These are phyloP conservation scores for Champsocephalus esox DNA, from an alignment of 2,797 vertebrate genomes.

Conservation along the genomic window DNA sequence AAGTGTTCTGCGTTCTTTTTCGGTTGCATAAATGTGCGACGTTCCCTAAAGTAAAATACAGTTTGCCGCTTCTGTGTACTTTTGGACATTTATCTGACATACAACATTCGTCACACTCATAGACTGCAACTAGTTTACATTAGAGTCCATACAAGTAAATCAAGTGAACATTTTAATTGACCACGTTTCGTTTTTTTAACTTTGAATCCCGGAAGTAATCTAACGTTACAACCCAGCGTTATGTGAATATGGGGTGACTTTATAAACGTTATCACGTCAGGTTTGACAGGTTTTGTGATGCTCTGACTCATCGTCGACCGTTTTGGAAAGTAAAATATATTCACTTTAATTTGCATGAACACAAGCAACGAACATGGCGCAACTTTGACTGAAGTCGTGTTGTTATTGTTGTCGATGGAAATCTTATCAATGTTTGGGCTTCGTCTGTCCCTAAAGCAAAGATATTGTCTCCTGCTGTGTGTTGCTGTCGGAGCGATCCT, in stretches of 20 bases:
- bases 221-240: too few species aligned
- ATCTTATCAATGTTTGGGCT: background rate
- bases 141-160: rapidly evolving
- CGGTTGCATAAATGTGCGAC: background rate
- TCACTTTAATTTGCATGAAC: background rate
- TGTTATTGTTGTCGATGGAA: slow-evolving; percentile 29
- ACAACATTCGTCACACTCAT: too few species aligned
- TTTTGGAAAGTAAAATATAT: background rate
- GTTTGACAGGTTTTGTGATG: background rate
- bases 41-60: slow-evolving; percentile 5
- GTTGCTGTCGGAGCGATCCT: slow-evolving; percentile 32
- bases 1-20: background rate
- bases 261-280: background rate
- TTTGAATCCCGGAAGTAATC: background rate
- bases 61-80: background rate
- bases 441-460: slow-evolving; percentile 56
- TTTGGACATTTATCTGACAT: background rate
- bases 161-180: background rate
- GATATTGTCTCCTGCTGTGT: slow-evolving; percentile 55
- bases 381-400: background rate
- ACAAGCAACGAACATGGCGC: background rate
- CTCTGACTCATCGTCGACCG: too few species aligned
- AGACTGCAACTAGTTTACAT: too few species aligned
- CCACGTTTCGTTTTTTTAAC: background rate
- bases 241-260: background rate